A percentile compares a stretch with the other conserved stretches of the same genome.
These are phyloP conservation scores for Myiothlypis coronata DNA, from an alignment of 2,797 vertebrate species.

Conservation along the genomic window DNA sequence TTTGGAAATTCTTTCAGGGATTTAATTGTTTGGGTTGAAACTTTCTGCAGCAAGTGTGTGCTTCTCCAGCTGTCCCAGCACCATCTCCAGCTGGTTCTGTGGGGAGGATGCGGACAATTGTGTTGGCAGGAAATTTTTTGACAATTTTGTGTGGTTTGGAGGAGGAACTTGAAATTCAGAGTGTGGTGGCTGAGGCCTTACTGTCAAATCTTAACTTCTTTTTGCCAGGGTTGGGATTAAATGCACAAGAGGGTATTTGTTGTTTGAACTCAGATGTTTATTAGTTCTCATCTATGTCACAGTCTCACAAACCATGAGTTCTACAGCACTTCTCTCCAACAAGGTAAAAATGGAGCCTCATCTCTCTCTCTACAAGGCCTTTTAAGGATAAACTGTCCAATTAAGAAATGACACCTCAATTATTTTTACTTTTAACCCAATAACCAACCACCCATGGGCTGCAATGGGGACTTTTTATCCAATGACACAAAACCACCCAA, in stretches of 20 bases:
- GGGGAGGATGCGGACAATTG: neutral
- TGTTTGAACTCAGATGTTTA: neutral
- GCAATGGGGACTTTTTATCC: no score
- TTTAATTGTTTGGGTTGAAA: slow-evolving; percentile 36
- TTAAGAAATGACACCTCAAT: no score
- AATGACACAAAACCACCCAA: no score
- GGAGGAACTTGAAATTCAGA: neutral
- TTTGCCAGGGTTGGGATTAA: neutral
- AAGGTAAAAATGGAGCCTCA: neutral
- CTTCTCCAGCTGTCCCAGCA: neutral
- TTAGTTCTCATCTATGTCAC: neutral
- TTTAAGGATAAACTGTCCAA: neutral
- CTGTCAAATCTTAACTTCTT: neutral
- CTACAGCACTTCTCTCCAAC: neutral
- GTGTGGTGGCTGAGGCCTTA: rapidly evolving
- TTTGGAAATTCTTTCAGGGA: slow-evolving; percentile 33
- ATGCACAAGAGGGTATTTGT: neutral
- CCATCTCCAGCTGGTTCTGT: neutral
- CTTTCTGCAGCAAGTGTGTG: neutral
- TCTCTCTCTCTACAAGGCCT: neutral
- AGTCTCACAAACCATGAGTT: neutral
- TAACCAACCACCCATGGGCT: no score
- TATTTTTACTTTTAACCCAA: no score
- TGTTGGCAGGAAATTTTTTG: neutral
- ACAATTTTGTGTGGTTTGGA: neutral